These are phyloP conservation scores for Helicoverpa armigera DNA, from an alignment of 1,140 invertebrate genomes.

Conservation along the genomic window DNA sequence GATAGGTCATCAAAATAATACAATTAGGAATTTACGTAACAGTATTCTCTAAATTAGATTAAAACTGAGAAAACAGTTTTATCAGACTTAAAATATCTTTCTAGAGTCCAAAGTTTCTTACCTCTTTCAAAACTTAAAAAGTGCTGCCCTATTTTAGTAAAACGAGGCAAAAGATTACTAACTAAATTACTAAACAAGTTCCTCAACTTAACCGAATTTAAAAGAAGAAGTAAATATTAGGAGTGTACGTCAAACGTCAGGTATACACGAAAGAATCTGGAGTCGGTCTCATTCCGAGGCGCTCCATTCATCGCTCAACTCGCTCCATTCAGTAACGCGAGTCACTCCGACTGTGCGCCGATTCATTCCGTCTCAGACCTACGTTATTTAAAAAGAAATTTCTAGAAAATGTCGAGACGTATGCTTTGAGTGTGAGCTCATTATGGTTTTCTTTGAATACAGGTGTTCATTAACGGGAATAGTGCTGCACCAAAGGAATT, in stretches of 20 bases:
- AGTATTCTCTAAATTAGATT: not conserved
- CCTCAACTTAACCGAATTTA: not conserved
- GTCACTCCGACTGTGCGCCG: slow-evolving; percentile 51
- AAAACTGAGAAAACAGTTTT: not conserved
- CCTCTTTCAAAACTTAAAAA: slow-evolving; percentile 1
- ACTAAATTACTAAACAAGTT: not conserved
- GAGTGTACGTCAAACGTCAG: slow-evolving; percentile 37
- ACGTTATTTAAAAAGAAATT: slow-evolving; percentile 77
- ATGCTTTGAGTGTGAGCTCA: slow-evolving; percentile 74
- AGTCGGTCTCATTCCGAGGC: slow-evolving; percentile 40
- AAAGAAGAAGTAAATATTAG: slow-evolving; percentile 10
- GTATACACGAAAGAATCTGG: slow-evolving; percentile 26
- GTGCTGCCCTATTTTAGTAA: not conserved
- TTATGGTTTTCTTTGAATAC: slow-evolving; percentile 79
- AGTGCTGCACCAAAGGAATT: slow-evolving; percentile 66
- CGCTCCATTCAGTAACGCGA: slow-evolving; percentile 40
- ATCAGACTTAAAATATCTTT: not conserved
- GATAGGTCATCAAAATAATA: not conserved
- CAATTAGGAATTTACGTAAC: not conserved
- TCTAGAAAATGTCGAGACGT: slow-evolving; percentile 68
- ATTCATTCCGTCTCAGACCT: slow-evolving; percentile 68
- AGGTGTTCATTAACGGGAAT: slow-evolving; percentile 73
- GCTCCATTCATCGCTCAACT: slow-evolving; percentile 42
- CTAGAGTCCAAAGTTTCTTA: not conserved
- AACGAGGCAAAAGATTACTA: slow-evolving; percentile 22